A percentile compares a stretch with the other conserved stretches of the same genome.
These are phyloP conservation scores for Sceloporus undulatus DNA, from an alignment of 2,113 vertebrate genomes.

Conservation along the genomic window DNA sequence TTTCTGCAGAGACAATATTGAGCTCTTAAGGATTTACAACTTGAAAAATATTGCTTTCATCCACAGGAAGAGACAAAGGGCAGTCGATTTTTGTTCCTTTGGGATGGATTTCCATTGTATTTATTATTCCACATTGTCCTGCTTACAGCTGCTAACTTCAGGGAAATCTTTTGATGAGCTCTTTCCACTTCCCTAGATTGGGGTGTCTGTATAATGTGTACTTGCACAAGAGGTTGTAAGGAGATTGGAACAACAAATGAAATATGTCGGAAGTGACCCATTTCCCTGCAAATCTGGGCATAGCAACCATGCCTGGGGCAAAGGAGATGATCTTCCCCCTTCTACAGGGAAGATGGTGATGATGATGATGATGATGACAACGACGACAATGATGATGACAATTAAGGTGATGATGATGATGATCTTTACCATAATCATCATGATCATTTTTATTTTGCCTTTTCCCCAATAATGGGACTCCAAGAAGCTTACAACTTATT, in stretches of 20 bases:
- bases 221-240: too few species aligned
- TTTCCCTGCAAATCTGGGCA: neutral
- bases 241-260: neutral
- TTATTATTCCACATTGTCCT: slow-evolving; percentile 34
- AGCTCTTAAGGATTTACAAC: slow-evolving; percentile 29
- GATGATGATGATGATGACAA: too few species aligned
- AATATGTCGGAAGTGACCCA: too few species aligned
- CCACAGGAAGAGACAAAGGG: slow-evolving; percentile 7
- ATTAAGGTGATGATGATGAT: too few species aligned
- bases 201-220: neutral
- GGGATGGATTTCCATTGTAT: neutral
- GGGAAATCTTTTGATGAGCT: neutral
- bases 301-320: neutral
- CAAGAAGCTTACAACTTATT: too few species aligned
- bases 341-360: neutral
- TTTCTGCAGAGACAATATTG: slow-evolving; percentile 38
- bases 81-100: slow-evolving; percentile 10
- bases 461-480: too few species aligned
- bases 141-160: neutral
- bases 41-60: slow-evolving; percentile 31
- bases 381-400: too few species aligned
- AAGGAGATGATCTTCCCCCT: neutral
- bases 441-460: too few species aligned
- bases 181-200: fast-evolving
- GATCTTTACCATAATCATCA: too few species aligned